Evolutionary conservation across 1,140 invertebrate species (phyloP).

Genomic region (Chlorops oryzae): DNA sequence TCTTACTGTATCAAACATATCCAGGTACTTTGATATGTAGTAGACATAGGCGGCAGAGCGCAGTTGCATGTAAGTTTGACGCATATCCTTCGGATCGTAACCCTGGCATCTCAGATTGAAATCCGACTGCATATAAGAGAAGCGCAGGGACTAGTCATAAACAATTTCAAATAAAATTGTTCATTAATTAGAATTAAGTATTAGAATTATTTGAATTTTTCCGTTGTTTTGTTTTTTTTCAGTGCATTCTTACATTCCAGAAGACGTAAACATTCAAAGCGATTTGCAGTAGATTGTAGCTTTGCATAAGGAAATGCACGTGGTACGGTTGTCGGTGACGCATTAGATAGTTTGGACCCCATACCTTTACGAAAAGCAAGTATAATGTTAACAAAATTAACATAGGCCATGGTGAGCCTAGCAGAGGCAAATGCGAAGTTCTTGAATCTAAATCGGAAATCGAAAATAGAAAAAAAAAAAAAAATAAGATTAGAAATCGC

Average conservation of each 20-base stretch:
- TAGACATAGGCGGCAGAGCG: not conserved
- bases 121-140: not conserved
- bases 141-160: not conserved
- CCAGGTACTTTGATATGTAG: not conserved
- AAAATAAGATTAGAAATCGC: no score
- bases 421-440: not conserved
- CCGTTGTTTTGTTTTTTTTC: not conserved
- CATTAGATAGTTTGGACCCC: not conserved
- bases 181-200: no score
- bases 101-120: not conserved
- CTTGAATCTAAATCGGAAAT: not conserved
- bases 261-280: not conserved
- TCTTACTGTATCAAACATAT: not conserved
- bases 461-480: no score
- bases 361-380: not conserved
- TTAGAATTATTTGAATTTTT: not conserved
- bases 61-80: not conserved
- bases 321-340: not conserved
- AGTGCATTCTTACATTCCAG: not conserved
- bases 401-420: not conserved
- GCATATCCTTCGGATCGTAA: not conserved
- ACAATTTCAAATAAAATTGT: no score
- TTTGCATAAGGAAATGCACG: not conserved
- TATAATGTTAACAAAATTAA: not conserved
- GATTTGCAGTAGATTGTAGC: not conserved